Percentiles rank a stretch among this genome's conserved stretches.
Evolutionary conservation across 2,113 vertebrate species (phyloP).

Genomic region (Rhagologus leucostigma): DNA sequence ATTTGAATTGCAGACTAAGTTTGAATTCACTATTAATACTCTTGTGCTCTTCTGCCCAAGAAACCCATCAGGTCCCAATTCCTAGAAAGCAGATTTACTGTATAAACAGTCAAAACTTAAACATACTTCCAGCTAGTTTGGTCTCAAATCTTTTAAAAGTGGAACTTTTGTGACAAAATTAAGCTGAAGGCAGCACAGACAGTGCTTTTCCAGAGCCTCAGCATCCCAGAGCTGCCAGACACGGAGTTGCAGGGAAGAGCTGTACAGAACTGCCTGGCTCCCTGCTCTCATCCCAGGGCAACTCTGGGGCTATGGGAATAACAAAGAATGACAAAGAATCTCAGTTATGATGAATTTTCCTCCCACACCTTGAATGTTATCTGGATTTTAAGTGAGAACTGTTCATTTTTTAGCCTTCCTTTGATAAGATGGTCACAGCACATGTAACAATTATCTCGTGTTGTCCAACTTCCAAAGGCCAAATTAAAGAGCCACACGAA

Average conservation of each 20-base stretch:
- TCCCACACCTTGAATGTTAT: not conserved
- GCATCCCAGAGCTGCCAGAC: not conserved
- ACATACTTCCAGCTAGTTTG: not conserved
- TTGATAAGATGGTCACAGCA: not conserved
- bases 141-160: not conserved
- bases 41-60: not conserved
- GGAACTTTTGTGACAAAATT: not conserved
- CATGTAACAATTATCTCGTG: not conserved
- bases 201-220: not conserved
- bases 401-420: not conserved
- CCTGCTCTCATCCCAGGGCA: not conserved
- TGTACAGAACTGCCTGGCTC: not conserved
- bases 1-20: not conserved
- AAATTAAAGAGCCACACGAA: not conserved
- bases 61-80: not conserved
- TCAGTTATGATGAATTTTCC: not conserved
- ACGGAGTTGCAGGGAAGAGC: not conserved
- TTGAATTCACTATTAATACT: not conserved
- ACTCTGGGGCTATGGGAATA: fast-evolving
- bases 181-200: not conserved
- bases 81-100: not conserved
- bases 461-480: not conserved
- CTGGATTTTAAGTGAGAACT: not conserved
- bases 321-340: not conserved
- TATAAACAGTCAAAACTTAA: not conserved